Evolutionary conservation across 2,888 invertebrate species (phyloP).

Genomic region (Drosophila algonquin): DNA sequence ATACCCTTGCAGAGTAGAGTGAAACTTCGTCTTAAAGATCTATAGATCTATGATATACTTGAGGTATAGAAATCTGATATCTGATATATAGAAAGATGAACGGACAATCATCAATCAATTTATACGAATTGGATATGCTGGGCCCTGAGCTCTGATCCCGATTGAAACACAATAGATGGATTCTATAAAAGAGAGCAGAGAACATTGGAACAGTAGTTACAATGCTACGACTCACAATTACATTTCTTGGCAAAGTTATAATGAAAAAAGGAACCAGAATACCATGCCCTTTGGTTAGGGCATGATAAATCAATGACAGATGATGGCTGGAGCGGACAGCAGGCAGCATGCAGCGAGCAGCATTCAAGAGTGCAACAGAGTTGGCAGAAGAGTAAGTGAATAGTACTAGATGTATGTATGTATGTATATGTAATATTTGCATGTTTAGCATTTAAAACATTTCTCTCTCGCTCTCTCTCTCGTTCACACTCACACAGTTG

Average conservation of each 20-base stretch:
- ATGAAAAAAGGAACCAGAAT: not conserved
- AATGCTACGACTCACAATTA: not conserved
- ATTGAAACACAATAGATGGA: too few relatives aligned
- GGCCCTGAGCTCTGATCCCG: too few relatives aligned
- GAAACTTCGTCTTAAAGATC: too few relatives aligned
- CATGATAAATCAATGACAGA: conserved; percentile 23
- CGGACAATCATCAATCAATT: too few relatives aligned
- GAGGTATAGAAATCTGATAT: too few relatives aligned
- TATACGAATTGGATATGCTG: too few relatives aligned
- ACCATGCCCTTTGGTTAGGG: not conserved
- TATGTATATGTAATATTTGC: not conserved
- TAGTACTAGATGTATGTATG: not conserved
- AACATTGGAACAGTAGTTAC: too few relatives aligned
- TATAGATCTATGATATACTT: too few relatives aligned
- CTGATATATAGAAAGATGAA: too few relatives aligned
- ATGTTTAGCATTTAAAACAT: not conserved
- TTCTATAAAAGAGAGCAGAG: too few relatives aligned
- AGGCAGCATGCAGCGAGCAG: not conserved
- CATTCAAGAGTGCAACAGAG: conserved; percentile 5
- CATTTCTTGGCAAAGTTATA: not conserved
- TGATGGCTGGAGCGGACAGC: conserved; percentile 11
- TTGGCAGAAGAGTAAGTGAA: not conserved
- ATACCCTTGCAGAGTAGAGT: not conserved
- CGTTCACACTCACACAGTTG: not conserved
- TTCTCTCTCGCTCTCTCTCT: not conserved